Conservation (phyloP, 2,888 invertebrate species). For the Tipula unca region DNA sequence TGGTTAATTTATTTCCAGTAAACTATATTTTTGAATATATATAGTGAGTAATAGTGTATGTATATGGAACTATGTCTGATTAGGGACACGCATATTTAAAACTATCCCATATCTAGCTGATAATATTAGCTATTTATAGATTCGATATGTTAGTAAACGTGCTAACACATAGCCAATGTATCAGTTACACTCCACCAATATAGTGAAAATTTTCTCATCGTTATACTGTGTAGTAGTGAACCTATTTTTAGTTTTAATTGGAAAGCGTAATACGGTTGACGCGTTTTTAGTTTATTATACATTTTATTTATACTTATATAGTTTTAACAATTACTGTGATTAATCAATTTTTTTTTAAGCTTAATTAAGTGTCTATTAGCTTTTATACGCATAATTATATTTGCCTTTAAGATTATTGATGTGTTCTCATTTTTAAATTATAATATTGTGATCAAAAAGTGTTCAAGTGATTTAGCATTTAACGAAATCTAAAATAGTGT, state of each 20-base stretch:
- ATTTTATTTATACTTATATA: not conserved
- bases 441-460: not conserved
- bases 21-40: not conserved
- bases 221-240: not conserved
- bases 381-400: not conserved
- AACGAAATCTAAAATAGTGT: not conserved
- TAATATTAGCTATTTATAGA: not conserved
- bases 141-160: not conserved
- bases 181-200: not conserved
- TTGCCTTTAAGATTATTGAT: not conserved
- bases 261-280: constrained; percentile 14
- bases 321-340: not conserved
- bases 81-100: not conserved
- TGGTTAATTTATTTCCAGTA: not conserved
- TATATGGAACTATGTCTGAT: not conserved
- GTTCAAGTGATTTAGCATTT: not conserved
- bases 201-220: not conserved
- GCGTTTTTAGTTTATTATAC: not conserved
- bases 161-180: not conserved
- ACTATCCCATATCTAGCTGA: not conserved
- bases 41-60: not conserved
- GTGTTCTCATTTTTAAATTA: not conserved
- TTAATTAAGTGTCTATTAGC: not conserved
- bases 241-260: not conserved
- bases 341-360: not conserved